These are phyloP conservation scores for Tinamus major DNA, from an alignment of 2,797 vertebrate genomes.

Conservation along the genomic window DNA sequence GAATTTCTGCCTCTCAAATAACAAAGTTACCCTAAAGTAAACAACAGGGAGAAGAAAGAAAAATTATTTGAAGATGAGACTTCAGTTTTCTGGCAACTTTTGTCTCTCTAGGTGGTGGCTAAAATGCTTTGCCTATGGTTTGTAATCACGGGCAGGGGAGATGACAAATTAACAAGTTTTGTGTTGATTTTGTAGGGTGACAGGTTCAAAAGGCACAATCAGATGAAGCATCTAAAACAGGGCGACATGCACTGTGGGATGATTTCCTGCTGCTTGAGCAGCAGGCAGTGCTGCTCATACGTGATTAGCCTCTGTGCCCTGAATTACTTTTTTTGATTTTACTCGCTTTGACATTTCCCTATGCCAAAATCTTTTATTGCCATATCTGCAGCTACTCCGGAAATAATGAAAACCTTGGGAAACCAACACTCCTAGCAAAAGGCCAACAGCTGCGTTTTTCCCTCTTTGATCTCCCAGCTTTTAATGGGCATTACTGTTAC, in stretches of 20 bases:
- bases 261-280: not conserved
- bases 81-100: slow-evolving; percentile 35
- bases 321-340: not conserved
- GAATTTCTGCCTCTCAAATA: slow-evolving; percentile 11
- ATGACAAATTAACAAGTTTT: not conserved
- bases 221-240: not conserved
- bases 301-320: not conserved
- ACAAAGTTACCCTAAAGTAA: not conserved
- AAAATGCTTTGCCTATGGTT: not conserved
- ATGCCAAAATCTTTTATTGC: not conserved
- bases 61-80: slow-evolving; percentile 27
- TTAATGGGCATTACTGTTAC: not conserved
- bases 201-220: not conserved
- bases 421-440: not conserved
- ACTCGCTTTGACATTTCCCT: not conserved
- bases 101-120: slow-evolving; percentile 1
- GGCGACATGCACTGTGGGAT: fast-evolving
- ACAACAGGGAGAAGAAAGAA: slow-evolving; percentile 17
- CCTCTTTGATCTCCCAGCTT: not conserved
- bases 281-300: not conserved
- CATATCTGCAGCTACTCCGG: not conserved
- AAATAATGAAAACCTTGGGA: not conserved
- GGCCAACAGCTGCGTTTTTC: not conserved
- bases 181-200: not conserved
- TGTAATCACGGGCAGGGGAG: not conserved